These are phyloP conservation scores for Bergia sp. DNA, from an alignment of 92 coral and sea anemone genomes.

Conservation along the genomic window DNA sequence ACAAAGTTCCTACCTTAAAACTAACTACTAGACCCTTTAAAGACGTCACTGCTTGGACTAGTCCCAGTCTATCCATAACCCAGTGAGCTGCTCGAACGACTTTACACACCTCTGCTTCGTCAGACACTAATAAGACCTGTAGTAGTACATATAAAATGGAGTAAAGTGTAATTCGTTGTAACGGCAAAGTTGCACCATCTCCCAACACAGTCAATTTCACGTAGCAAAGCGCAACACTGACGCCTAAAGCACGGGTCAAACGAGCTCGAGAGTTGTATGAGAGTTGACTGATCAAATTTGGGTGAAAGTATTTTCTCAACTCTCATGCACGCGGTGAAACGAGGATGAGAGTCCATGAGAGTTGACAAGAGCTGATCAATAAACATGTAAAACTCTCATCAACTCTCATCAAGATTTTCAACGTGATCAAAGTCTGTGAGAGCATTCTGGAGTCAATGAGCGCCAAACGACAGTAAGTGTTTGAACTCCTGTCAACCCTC, in stretches of 20 bases:
- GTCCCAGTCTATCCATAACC: conserved; percentile 88
- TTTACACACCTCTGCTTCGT: conserved; percentile 94
- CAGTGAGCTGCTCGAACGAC: conserved; percentile 84
- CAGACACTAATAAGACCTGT: conserved; percentile 91
- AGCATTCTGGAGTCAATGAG: too few species aligned
- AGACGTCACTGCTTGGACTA: conserved; percentile 83
- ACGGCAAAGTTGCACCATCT: not conserved
- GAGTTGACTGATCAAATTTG: too few species aligned
- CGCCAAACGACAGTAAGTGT: too few species aligned
- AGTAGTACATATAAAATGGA: not conserved
- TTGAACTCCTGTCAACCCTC: too few species aligned
- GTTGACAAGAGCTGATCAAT: too few species aligned
- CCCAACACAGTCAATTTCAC: not conserved
- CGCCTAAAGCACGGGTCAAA: not conserved
- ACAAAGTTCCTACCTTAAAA: conserved; percentile 71
- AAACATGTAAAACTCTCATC: too few species aligned
- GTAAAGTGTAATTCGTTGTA: not conserved
- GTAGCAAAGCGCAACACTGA: not conserved
- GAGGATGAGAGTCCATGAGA: too few species aligned
- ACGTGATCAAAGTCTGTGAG: too few species aligned
- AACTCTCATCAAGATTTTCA: too few species aligned
- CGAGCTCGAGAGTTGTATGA: too few species aligned
- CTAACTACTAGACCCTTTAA: conserved; percentile 82
- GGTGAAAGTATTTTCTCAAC: too few species aligned
- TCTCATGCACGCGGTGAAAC: too few species aligned